Percentiles rank a stretch among this genome's conserved stretches.
Evolutionary conservation across 2,113 vertebrate species (phyloP).

Genomic region (Chloropsis hardwickii): DNA sequence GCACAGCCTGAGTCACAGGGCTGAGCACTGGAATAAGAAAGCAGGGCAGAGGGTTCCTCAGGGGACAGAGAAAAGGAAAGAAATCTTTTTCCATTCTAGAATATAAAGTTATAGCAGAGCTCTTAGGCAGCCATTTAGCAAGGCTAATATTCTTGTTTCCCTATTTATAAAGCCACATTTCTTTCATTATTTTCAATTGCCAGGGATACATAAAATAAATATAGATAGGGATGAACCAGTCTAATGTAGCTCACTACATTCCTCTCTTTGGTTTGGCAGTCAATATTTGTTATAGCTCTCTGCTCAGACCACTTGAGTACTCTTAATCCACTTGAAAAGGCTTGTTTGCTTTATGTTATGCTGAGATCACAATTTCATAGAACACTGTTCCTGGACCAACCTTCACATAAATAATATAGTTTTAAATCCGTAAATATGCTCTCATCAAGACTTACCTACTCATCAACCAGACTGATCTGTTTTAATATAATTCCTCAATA

Average conservation of each 20-base stretch:
- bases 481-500: background rate
- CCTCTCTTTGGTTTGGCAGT: background rate
- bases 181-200: background rate
- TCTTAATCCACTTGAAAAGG: slow-evolving; percentile 38
- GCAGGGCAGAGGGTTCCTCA: background rate
- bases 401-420: background rate
- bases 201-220: slow-evolving; percentile 36
- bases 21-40: background rate
- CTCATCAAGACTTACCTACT: background rate
- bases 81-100: background rate
- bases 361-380: slow-evolving; percentile 18
- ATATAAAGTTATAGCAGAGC: background rate
- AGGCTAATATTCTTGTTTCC: background rate
- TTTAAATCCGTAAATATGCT: background rate
- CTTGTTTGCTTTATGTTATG: slow-evolving; percentile 38
- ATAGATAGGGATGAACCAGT: background rate
- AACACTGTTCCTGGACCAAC: background rate
- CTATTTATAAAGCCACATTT: background rate
- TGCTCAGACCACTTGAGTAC: slow-evolving; percentile 6
- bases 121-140: background rate
- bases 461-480: background rate
- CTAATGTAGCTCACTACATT: background rate
- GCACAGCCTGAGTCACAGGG: slow-evolving; percentile 2
- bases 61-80: background rate
- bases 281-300: slow-evolving; percentile 43